These are phyloP conservation scores for Buceros bicornis DNA, from an alignment of 2,797 vertebrate species.

Conservation along the genomic window DNA sequence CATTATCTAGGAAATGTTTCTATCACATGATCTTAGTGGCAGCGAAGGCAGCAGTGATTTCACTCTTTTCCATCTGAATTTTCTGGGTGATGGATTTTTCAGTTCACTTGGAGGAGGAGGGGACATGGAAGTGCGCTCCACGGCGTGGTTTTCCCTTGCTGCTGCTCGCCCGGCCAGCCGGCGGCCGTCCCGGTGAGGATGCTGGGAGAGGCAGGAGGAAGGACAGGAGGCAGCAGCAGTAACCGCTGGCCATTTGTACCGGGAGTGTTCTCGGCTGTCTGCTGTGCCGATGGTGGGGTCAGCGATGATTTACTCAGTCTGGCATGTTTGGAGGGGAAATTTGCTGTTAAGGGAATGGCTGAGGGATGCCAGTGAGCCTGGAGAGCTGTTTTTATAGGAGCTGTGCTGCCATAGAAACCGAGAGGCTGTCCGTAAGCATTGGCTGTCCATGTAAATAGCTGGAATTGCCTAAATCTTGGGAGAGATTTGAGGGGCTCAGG, in stretches of 20 bases:
- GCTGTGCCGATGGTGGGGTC: rapidly evolving
- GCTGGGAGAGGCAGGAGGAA: neutral
- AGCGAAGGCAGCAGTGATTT: neutral
- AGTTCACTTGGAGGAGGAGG: neutral
- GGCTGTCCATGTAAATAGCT: neutral
- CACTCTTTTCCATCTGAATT: slow-evolving; percentile 7
- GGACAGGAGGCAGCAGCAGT: neutral
- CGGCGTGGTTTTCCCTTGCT: neutral
- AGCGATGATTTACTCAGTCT: neutral
- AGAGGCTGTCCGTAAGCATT: neutral
- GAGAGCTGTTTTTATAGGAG: slow-evolving; percentile 7
- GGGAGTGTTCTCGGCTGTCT: rapidly evolving
- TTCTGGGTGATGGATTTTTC: slow-evolving; percentile 15
- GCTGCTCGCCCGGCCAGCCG: neutral
- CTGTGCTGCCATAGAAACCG: slow-evolving; percentile 54
- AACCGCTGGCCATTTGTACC: rapidly evolving
- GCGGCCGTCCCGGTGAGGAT: neutral
- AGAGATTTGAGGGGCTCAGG: neutral
- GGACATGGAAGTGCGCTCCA: neutral
- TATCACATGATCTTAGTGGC: neutral
- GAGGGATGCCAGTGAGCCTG: neutral
- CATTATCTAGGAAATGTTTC: slow-evolving; percentile 15
- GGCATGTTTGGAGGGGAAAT: neutral
- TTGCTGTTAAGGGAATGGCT: neutral
- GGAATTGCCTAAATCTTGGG: slow-evolving; percentile 19